Evolutionary conservation across 2,888 invertebrate genomes (phyloP).

Genomic region (Theodoxus fluviatilis): DNA sequence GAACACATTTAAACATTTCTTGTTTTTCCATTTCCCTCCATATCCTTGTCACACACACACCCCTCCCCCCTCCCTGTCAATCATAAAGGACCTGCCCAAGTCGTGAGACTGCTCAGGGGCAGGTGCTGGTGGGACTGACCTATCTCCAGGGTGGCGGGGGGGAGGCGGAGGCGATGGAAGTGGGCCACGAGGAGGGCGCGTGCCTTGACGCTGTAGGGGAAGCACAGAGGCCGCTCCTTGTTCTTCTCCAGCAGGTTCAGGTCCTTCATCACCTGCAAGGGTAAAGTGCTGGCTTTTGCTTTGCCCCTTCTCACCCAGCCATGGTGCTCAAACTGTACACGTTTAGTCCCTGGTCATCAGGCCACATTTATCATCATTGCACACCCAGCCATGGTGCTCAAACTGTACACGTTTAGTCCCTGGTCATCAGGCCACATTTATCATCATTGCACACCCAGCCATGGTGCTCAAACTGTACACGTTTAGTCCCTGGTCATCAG

Average conservation of each 20-base stretch:
- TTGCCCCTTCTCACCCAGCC: background rate
- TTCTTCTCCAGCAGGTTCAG: slow-evolving; percentile 94
- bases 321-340: background rate
- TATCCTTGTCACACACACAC: too few relatives aligned
- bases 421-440: too few relatives aligned
- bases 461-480: background rate
- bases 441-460: background rate
- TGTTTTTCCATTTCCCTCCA: too few relatives aligned
- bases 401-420: background rate
- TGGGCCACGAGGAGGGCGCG: slow-evolving; percentile 95
- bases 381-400: background rate
- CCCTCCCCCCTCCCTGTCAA: too few relatives aligned
- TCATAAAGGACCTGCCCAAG: too few relatives aligned
- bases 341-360: background rate
- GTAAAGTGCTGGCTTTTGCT: background rate
- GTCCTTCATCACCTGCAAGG: slow-evolving; percentile 79
- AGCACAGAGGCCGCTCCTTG: slow-evolving; percentile 90
- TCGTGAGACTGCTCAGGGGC: too few relatives aligned
- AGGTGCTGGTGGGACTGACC: slow-evolving; percentile 43
- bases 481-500: background rate
- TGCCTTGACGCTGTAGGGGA: slow-evolving; percentile 83
- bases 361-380: too few relatives aligned
- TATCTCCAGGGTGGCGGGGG: slow-evolving; percentile 60
- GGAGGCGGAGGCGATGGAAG: slow-evolving; percentile 77
- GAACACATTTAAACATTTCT: too few relatives aligned